phyloP scores from a whole-genome alignment of 2,113 vertebrate species.

The Xyrauchen texanus region DNA sequence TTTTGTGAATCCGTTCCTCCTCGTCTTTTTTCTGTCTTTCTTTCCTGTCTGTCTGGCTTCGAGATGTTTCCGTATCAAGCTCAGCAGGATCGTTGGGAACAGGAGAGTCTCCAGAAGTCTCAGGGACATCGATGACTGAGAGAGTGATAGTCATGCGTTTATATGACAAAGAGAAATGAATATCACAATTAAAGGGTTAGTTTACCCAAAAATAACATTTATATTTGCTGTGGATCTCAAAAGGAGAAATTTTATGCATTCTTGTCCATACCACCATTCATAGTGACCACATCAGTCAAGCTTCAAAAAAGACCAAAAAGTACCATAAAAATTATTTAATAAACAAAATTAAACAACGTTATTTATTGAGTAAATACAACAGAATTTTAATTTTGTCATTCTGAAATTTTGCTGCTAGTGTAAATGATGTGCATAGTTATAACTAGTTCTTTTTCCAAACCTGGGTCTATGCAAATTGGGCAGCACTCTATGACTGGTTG shows the following conservation, averaged over 20 bases:
- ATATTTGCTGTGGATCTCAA: too few relatives aligned
- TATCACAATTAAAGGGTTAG: not conserved
- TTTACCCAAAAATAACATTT: not conserved
- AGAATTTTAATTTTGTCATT: too few relatives aligned
- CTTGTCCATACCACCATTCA: too few relatives aligned
- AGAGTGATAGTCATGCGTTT: not conserved
- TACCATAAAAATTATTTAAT: too few relatives aligned
- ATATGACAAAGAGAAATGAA: constrained; percentile 6
- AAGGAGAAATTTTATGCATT: too few relatives aligned
- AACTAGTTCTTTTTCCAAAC: constrained; percentile 67
- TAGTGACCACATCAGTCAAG: too few relatives aligned
- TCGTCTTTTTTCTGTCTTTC: constrained; percentile 54
- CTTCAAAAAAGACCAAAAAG: too few relatives aligned
- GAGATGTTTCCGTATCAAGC: constrained; percentile 47
- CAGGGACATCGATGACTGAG: constrained; percentile 68
- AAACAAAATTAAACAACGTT: too few relatives aligned
- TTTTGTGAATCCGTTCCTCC: constrained; percentile 62
- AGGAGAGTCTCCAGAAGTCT: constrained; percentile 85
- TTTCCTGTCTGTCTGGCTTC: constrained; percentile 63
- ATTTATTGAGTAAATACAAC: too few relatives aligned
- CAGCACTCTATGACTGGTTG: constrained; percentile 85
- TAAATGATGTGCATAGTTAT: not conserved
- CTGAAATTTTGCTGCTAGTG: not conserved
- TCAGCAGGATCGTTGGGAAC: constrained; percentile 55
- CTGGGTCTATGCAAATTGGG: constrained; percentile 82